Conservation (phyloP, 2,888 invertebrate genomes). For the Masnerella sp. region DNA sequence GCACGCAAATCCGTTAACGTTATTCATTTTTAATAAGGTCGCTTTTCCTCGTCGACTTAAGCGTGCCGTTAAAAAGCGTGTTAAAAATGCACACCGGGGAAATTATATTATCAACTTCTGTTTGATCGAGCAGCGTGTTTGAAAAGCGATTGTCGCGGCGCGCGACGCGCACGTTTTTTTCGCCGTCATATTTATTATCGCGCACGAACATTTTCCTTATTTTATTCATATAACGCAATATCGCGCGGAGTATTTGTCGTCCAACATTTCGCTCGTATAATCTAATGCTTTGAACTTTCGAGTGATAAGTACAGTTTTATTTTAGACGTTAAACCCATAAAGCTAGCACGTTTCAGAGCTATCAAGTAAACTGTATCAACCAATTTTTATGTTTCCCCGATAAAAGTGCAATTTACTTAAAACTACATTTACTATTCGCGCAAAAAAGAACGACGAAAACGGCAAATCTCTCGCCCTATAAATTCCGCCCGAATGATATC, state of each 20-base stretch:
- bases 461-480: slow-evolving; percentile 44
- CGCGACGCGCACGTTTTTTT: slow-evolving; percentile 5
- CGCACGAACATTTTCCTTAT: slow-evolving; percentile 19
- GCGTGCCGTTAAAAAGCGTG: not conserved
- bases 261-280: slow-evolving; percentile 47
- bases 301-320: slow-evolving; percentile 57
- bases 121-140: slow-evolving; percentile 18
- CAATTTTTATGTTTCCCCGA: slow-evolving; percentile 60
- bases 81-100: slow-evolving; percentile 3
- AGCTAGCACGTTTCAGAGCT: slow-evolving; percentile 56
- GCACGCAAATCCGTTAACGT: slow-evolving; percentile 14
- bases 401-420: slow-evolving; percentile 61
- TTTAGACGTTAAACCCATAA: slow-evolving; percentile 55
- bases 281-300: slow-evolving; percentile 56
- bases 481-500: slow-evolving; percentile 40
- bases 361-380: slow-evolving; percentile 60
- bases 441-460: slow-evolving; percentile 35
- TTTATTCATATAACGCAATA: slow-evolving; percentile 36
- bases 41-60: not conserved
- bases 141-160: slow-evolving; percentile 6
- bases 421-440: slow-evolving; percentile 58
- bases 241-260: slow-evolving; percentile 41
- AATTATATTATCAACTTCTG: slow-evolving; percentile 21
- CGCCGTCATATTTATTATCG: slow-evolving; percentile 30
- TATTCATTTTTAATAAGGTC: slow-evolving; percentile 4